These are phyloP conservation scores for Luperina nickerlii DNA, from an alignment of 2,888 invertebrate species.

Conservation along the genomic window DNA sequence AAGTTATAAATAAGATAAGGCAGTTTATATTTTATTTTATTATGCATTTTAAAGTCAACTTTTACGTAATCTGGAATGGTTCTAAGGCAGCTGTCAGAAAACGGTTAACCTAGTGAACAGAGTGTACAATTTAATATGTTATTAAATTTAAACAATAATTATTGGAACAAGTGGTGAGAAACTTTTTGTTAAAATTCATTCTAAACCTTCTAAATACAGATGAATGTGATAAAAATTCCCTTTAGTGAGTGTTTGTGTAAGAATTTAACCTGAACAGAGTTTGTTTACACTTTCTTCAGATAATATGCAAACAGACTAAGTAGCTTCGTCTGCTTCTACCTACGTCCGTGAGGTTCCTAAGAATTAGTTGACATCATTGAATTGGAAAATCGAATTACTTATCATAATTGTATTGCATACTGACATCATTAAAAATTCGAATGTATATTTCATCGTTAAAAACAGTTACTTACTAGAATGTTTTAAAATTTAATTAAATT, in stretches of 20 bases:
- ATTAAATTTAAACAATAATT: too few species aligned
- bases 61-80: too few species aligned
- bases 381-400: background rate
- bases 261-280: background rate
- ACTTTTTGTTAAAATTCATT: background rate
- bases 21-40: too few species aligned
- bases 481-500: background rate
- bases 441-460: background rate
- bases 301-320: background rate
- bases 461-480: background rate
- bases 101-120: too few species aligned
- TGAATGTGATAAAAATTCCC: background rate
- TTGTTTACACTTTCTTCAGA: background rate
- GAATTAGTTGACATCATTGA: background rate
- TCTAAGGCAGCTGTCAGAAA: too few species aligned
- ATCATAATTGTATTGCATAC: background rate
- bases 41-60: too few species aligned
- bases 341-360: background rate
- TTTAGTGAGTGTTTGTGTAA: background rate
- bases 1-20: too few species aligned
- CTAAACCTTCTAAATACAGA: background rate
- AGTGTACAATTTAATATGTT: too few species aligned
- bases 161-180: too few species aligned
- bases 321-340: background rate
- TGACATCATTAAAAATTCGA: background rate